These are phyloP conservation scores for Larimichthys crocea DNA, from an alignment of 2,113 vertebrate species.

Conservation along the genomic window DNA sequence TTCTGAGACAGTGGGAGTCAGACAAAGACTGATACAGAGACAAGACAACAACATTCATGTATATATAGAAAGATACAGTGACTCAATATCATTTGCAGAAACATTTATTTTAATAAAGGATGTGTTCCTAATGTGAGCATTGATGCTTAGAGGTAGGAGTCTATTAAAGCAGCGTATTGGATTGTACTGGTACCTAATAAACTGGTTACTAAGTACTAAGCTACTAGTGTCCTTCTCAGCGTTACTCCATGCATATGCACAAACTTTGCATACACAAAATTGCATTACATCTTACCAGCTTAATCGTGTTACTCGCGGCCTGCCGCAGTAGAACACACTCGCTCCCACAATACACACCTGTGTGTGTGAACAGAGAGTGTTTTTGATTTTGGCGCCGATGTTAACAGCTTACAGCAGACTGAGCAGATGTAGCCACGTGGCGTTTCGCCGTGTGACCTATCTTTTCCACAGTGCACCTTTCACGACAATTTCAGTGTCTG, in stretches of 20 bases:
- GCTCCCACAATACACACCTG: not conserved
- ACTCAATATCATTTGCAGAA: not conserved
- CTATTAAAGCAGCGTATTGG: slow-evolving; percentile 6
- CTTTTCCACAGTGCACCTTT: too few species aligned
- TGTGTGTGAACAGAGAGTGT: too few species aligned
- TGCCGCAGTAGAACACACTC: slow-evolving; percentile 7
- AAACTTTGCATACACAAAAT: slow-evolving; percentile 26
- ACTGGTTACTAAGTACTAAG: slow-evolving; percentile 10
- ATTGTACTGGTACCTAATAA: slow-evolving; percentile 6
- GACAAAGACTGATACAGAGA: slow-evolving; percentile 4
- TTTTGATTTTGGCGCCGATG: too few species aligned
- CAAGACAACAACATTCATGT: not conserved
- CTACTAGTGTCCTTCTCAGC: slow-evolving; percentile 63
- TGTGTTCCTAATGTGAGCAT: not conserved
- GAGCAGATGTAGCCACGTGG: too few species aligned
- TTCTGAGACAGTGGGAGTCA: slow-evolving; percentile 12
- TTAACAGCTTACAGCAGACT: too few species aligned
- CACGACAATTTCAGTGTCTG: too few species aligned
- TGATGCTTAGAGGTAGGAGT: not conserved
- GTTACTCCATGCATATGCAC: slow-evolving; percentile 41
- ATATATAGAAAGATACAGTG: not conserved
- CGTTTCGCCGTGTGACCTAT: too few species aligned
- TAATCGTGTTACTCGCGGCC: slow-evolving; percentile 59
- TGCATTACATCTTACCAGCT: slow-evolving; percentile 30
- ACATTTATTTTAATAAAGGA: not conserved